phyloP scores from a whole-genome alignment of 2,113 vertebrate species.

The Arothron firmamentum region DNA sequence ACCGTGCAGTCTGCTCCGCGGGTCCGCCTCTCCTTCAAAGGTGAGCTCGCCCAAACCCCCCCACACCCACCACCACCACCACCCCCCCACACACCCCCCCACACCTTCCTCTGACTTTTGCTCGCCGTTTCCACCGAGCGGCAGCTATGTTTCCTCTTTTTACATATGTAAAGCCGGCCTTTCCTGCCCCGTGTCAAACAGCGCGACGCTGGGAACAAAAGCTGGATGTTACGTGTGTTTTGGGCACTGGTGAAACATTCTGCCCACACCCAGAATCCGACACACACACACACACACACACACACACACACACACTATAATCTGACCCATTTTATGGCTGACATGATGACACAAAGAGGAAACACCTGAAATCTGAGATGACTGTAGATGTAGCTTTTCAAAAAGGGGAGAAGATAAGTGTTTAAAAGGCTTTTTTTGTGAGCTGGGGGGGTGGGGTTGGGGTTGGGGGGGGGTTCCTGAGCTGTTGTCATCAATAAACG shows the following conservation, averaged over 20 bases:
- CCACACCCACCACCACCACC: neutral
- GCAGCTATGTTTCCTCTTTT: conserved; percentile 50
- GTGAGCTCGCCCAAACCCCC: conserved; percentile 57
- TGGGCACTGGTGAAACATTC: conserved; percentile 34
- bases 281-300: conserved; percentile 31
- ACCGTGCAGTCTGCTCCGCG: conserved; percentile 70
- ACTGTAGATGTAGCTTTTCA: neutral
- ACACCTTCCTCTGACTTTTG: conserved; percentile 11
- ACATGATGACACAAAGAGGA: conserved; percentile 33
- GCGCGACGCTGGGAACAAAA: conserved; percentile 69
- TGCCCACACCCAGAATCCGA: conserved; percentile 54
- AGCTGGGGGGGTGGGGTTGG: no score
- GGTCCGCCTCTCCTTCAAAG: conserved; percentile 78
- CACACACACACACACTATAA: conserved; percentile 24
- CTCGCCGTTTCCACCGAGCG: conserved; percentile 8
- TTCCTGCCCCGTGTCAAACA: conserved; percentile 70
- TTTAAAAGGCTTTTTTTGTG: conserved; percentile 20
- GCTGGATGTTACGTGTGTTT: conserved; percentile 71
- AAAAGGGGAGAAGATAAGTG: conserved; percentile 2
- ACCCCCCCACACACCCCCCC: conserved; percentile 3
- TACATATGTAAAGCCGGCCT: conserved; percentile 52
- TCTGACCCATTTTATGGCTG: conserved; percentile 29
- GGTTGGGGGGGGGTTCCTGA: conserved; percentile 48
- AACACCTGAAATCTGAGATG: conserved; percentile 47
- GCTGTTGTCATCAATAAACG: conserved; percentile 20